phyloP scores from a whole-genome alignment of 1,140 invertebrate species.

The Pseudomyrmex concolor region DNA sequence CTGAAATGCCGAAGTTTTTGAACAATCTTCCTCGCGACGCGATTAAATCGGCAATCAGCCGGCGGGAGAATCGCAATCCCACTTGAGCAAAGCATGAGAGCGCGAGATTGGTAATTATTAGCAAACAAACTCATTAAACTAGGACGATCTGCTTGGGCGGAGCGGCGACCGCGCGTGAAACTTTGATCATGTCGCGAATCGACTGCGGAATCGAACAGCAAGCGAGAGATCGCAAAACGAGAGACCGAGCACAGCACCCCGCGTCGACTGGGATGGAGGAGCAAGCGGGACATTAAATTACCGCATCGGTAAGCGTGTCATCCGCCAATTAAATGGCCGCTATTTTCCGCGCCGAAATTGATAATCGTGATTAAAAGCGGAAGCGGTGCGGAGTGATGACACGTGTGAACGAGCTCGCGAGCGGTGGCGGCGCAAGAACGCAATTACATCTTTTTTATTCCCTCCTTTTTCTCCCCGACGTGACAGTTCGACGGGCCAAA shows the following conservation, averaged over 20 bases:
- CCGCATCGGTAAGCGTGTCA: conserved; percentile 78
- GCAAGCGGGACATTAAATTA: conserved; percentile 74
- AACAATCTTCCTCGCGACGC: not conserved
- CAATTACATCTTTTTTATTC: conserved; percentile 66
- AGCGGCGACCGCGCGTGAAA: conserved; percentile 71
- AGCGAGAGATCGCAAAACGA: conserved; percentile 62
- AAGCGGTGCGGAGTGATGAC: conserved; percentile 68
- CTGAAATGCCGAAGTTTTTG: not conserved
- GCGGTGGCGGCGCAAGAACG: conserved; percentile 61
- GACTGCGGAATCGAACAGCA: conserved; percentile 65
- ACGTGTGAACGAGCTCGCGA: conserved; percentile 62
- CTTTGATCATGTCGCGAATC: conserved; percentile 73
- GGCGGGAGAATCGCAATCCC: conserved; percentile 52
- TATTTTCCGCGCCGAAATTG: conserved; percentile 74
- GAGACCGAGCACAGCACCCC: conserved; percentile 34
- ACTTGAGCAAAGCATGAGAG: conserved; percentile 12
- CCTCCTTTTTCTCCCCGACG: conserved; percentile 55
- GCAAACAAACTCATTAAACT: conserved; percentile 74
- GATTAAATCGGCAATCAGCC: not conserved
- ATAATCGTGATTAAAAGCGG: conserved; percentile 76
- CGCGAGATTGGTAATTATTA: conserved; percentile 67
- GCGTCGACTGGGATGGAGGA: conserved; percentile 38
- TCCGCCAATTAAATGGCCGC: conserved; percentile 78
- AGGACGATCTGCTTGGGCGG: conserved; percentile 67
- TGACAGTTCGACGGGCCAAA: conserved; percentile 61